Percentiles rank a stretch among this genome's conserved stretches.
phyloP scores from a whole-genome alignment of 2,797 vertebrate genomes.

The Pangasius macronema region DNA sequence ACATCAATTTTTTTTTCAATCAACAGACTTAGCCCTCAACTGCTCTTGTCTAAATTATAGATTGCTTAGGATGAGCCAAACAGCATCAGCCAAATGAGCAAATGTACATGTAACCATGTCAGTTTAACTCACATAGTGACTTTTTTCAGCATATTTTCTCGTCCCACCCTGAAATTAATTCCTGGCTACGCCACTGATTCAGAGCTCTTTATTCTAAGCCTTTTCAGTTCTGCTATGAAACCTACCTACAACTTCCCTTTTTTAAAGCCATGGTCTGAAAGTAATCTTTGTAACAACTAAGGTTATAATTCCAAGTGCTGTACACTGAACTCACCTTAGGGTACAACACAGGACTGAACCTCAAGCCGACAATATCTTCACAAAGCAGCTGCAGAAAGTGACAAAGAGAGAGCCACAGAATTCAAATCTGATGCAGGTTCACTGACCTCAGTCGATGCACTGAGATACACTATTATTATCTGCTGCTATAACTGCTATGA shows the following conservation, averaged over 20 bases:
- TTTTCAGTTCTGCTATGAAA: not conserved
- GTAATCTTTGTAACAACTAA: not conserved
- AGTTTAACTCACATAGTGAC: not conserved
- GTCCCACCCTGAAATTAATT: not conserved
- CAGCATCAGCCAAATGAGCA: not conserved
- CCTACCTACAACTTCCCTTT: not conserved
- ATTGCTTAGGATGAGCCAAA: not conserved
- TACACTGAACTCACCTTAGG: constrained; percentile 79
- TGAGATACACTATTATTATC: constrained; percentile 18
- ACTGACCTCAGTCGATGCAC: not conserved
- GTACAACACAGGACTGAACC: constrained; percentile 89
- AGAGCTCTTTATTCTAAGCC: not conserved
- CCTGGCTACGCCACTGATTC: not conserved
- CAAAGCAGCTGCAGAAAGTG: constrained; percentile 79
- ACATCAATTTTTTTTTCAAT: not conserved
- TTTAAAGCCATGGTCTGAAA: not conserved
- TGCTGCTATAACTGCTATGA: not conserved
- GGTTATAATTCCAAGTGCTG: not conserved
- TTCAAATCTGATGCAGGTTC: not conserved
- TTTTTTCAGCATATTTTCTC: not conserved
- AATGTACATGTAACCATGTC: not conserved
- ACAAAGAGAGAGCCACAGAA: not conserved
- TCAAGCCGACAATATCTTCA: constrained; percentile 82
- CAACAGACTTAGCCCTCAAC: not conserved
- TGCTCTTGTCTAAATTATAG: not conserved